A percentile compares a stretch with the other conserved stretches of the same genome.
Evolutionary conservation across 2,888 invertebrate species (phyloP).

Genomic region (Micropterix aruncella): DNA sequence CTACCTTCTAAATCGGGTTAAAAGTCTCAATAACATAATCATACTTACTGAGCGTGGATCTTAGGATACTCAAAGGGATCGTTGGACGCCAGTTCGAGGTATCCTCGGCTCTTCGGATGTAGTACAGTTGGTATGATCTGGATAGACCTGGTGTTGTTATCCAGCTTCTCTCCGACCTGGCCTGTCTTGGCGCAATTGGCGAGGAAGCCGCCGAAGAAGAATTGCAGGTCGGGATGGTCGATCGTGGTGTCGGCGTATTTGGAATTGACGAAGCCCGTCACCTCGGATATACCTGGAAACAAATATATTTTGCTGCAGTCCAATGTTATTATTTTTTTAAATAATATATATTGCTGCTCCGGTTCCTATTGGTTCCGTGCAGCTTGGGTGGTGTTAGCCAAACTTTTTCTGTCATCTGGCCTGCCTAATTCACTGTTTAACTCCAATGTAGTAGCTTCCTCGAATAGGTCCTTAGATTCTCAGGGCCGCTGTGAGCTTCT

Average conservation of each 20-base stretch:
- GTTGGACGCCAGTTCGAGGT: slow-evolving; percentile 52
- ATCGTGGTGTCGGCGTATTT: slow-evolving; percentile 60
- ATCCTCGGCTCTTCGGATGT: slow-evolving; percentile 78
- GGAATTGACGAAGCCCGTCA: slow-evolving; percentile 70
- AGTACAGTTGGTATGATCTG: slow-evolving; percentile 70
- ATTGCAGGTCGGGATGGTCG: slow-evolving; percentile 74
- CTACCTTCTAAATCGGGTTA: too few relatives aligned
- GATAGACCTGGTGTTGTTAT: slow-evolving; percentile 52
- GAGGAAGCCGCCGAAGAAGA: slow-evolving; percentile 76
- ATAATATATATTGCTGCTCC: too few relatives aligned
- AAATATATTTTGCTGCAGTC: too few relatives aligned
- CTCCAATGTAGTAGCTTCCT: too few relatives aligned
- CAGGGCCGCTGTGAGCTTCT: too few relatives aligned
- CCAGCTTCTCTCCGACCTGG: slow-evolving; percentile 66
- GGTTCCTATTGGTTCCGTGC: too few relatives aligned
- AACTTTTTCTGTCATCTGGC: too few relatives aligned
- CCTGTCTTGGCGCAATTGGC: slow-evolving; percentile 79
- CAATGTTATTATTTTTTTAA: too few relatives aligned
- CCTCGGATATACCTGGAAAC: slow-evolving; percentile 63
- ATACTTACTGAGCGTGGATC: slow-evolving; percentile 66
- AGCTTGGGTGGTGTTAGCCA: too few relatives aligned
- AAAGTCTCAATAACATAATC: too few relatives aligned
- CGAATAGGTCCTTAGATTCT: too few relatives aligned
- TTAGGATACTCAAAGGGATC: slow-evolving; percentile 73
- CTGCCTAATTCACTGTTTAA: too few relatives aligned